Evolutionary conservation across 2,113 vertebrate genomes (phyloP), one percentile per base, ranked within the genome.

Genomic region (Nothoprocta perdicaria): DNA sequence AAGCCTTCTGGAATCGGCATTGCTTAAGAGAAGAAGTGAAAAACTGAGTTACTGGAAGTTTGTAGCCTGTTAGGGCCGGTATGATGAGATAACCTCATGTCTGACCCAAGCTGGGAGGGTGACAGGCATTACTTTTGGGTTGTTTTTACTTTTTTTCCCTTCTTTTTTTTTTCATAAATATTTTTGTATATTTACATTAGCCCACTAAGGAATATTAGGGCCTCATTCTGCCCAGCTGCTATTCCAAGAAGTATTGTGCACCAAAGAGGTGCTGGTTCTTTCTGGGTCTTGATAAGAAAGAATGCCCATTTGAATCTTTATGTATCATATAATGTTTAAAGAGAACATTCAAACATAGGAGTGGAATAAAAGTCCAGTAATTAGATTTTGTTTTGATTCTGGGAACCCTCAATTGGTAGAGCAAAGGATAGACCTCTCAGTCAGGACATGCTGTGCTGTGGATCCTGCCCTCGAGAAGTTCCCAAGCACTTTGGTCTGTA

Each of bases 1-100:
- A 31, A 66, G 12, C n/a, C 6, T 4, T 5, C 3, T 10, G 0
- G 21, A 12, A 4, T 0, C 2, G 61, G 22, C 29, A 0, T 23
- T 14, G n/a, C 9, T 57, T 29, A 57, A 57, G 53, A 31, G 29
- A 16, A 31, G 53, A 7, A 2, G 6, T 45, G 12, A 5, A 3
- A 19, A 27, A 33, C 3, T 0, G 14, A 8, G 2, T 26, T 21
- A 6, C 18, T 0, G 8, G 29, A 23, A 29, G 53, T 29, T 57
- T 29, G 27, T 57, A 29, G 26, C 45, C 1, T 0, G 12, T 13
- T 7, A 9, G 53, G n/a, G 27, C 27, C 40, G 31, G 4, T 1
- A 0, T 4, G 27, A 17, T 18, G 22, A 2, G 40, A 22, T 8
- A 5, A 38, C 4, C 50, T 11, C 23, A 10, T 3, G 27, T 1